A percentile compares a stretch with the other conserved stretches of the same genome.
These are phyloP conservation scores for Macheiramphus alcinus DNA, from an alignment of 2,113 vertebrate species.

Conservation along the genomic window DNA sequence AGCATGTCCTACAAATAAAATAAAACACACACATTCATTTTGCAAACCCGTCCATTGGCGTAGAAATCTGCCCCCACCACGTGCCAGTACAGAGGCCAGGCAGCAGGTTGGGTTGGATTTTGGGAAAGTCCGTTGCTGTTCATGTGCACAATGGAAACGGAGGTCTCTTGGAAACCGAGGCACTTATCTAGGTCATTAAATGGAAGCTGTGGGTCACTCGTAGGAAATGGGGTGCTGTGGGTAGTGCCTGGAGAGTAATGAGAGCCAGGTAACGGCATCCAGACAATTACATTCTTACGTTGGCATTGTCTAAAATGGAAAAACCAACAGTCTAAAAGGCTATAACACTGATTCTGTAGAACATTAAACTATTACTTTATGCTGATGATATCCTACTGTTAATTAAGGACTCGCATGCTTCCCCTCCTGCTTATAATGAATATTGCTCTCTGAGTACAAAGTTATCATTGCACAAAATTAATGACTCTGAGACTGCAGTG, in stretches of 20 bases:
- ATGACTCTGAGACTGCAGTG: constrained; percentile 55
- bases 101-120: neutral
- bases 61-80: neutral
- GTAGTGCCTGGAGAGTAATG: neutral
- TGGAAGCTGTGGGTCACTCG: neutral
- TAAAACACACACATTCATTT: neutral
- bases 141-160: rapidly evolving
- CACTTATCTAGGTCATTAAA: neutral
- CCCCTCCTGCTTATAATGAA: constrained; percentile 57
- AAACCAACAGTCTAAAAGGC: constrained; percentile 31
- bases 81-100: neutral
- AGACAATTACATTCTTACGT: neutral
- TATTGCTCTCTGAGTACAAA: constrained; percentile 64
- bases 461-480: constrained; percentile 70
- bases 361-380: constrained; percentile 68
- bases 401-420: constrained; percentile 66
- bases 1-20: neutral
- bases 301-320: constrained; percentile 17
- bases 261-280: neutral
- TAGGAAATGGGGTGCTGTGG: neutral
- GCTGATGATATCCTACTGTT: constrained; percentile 66
- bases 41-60: neutral
- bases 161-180: neutral
- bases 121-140: neutral
- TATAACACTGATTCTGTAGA: constrained; percentile 10